Percentiles rank a stretch among this genome's conserved stretches.
phyloP scores from a whole-genome alignment of 2,113 vertebrate genomes.

The Megalops atlanticus region DNA sequence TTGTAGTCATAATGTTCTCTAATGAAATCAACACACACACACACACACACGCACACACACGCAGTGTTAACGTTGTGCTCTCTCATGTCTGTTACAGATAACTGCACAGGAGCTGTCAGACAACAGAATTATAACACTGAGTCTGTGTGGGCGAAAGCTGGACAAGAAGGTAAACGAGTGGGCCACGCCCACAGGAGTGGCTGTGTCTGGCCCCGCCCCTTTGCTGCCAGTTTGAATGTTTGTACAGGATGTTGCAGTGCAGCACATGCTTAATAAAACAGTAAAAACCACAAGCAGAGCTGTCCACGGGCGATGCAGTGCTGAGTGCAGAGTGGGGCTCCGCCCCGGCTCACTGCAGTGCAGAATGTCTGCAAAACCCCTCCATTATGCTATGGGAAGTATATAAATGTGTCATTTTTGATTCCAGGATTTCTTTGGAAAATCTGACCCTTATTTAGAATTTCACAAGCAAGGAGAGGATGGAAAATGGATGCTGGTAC shows the following conservation, averaged over 20 bases:
- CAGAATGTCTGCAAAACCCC: no score
- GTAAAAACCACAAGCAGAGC: no score
- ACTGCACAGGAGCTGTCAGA: conserved; percentile 95
- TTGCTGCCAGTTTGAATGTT: background rate
- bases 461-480: conserved; percentile 92
- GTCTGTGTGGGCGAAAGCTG: conserved; percentile 90
- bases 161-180: conserved; percentile 89
- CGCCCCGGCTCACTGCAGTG: no score
- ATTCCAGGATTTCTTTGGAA: conserved; percentile 93
- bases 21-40: no score
- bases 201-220: background rate
- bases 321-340: background rate
- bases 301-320: no score
- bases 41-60: no score
- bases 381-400: no score
- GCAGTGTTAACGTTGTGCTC: conserved; percentile 26
- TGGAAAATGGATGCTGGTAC: conserved; percentile 97
- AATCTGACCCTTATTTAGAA: conserved; percentile 97
- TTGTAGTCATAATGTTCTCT: no score
- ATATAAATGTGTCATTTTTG: background rate
- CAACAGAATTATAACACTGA: conserved; percentile 95
- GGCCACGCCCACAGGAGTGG: background rate
- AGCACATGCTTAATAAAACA: no score
- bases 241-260: background rate
- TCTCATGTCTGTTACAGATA: conserved; percentile 72